Evolutionary conservation across 35 echinoderm and acorn worm species (phyloP).

Genomic region (Patiria miniata): DNA sequence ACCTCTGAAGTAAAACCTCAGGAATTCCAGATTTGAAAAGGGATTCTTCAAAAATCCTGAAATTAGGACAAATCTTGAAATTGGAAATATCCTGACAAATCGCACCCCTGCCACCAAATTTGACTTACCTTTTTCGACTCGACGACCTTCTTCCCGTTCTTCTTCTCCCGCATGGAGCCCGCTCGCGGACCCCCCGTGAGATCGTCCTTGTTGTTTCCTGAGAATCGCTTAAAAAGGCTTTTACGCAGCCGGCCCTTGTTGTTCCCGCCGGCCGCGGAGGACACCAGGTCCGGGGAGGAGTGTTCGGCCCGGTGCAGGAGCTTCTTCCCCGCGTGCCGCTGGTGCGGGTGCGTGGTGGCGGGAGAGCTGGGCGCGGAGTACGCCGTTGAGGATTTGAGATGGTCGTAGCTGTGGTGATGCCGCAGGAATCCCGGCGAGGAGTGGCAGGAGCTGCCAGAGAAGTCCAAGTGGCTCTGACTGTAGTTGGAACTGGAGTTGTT

Average conservation of each 20-base stretch:
- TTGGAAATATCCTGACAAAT: no score
- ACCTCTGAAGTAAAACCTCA: no score
- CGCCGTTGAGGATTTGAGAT: constrained; percentile 26
- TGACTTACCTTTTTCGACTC: constrained; percentile 53
- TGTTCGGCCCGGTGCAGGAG: constrained; percentile 16
- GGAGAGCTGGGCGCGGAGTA: constrained; percentile 49
- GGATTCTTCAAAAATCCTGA: no score
- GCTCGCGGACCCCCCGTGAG: constrained; percentile 36
- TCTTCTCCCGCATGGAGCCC: constrained; percentile 43
- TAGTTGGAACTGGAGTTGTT: not conserved
- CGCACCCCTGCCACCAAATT: no score
- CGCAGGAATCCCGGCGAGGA: constrained; percentile 39
- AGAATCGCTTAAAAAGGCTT: constrained; percentile 59
- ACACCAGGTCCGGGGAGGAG: not conserved
- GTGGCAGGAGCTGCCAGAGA: constrained; percentile 28
- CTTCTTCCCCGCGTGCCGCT: constrained; percentile 12
- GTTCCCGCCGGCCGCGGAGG: constrained; percentile 25
- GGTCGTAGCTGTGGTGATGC: constrained; percentile 37
- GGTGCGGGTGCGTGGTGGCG: constrained; percentile 23
- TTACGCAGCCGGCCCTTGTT: constrained; percentile 10
- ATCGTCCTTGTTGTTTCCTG: constrained; percentile 50
- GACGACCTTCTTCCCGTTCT: constrained; percentile 33
- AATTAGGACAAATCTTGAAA: no score
- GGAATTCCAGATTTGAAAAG: no score
- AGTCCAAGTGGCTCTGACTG: constrained; percentile 5